Percentiles rank a stretch among this genome's conserved stretches.
Conservation (phyloP, 2,113 vertebrate species). For the Cranoglanis bouderius region DNA sequence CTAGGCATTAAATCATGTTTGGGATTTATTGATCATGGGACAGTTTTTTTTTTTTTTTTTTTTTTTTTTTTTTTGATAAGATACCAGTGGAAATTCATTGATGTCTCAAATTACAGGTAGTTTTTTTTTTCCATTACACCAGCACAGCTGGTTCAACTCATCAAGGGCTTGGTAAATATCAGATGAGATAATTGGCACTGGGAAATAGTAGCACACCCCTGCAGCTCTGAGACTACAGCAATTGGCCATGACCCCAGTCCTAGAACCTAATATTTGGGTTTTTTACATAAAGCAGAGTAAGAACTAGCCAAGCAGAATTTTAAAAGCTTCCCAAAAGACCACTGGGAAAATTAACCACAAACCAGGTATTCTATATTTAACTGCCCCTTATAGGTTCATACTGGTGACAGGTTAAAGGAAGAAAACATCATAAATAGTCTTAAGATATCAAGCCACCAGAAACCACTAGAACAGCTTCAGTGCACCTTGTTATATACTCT, state of each 20-base stretch:
- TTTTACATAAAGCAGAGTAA: no score
- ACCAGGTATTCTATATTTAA: background rate
- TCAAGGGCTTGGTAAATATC: constrained; percentile 1
- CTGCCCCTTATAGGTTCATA: background rate
- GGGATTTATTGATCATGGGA: background rate
- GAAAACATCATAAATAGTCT: background rate
- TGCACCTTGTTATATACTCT: background rate
- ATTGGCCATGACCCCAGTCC: background rate
- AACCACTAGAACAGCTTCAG: background rate
- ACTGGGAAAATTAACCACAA: background rate
- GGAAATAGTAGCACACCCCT: background rate
- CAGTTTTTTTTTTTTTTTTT: background rate
- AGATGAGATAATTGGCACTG: constrained; percentile 5
- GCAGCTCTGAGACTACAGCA: background rate
- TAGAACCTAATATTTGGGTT: background rate
- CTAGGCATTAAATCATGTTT: background rate
- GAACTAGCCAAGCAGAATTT: background rate
- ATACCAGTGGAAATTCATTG: background rate
- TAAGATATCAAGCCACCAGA: background rate
- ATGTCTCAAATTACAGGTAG: background rate
- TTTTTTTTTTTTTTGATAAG: background rate
- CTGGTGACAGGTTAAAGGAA: background rate
- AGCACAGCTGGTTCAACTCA: background rate
- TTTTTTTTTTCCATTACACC: background rate
- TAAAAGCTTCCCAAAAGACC: background rate